Conservation (phyloP, 2,888 invertebrate species). For the Agrochola circellaris region DNA sequence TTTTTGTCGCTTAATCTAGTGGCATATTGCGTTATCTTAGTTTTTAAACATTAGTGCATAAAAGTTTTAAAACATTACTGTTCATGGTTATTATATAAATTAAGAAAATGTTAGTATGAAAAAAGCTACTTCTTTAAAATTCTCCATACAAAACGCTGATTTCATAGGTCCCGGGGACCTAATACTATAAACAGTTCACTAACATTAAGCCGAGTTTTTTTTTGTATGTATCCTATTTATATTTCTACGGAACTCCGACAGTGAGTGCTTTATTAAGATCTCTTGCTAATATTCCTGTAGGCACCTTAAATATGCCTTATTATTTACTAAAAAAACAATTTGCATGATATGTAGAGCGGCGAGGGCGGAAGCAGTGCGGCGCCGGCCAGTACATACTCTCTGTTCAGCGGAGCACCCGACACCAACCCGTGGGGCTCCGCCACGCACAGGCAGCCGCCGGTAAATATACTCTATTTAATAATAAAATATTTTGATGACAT, state of each 20-base stretch:
- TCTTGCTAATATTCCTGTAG: too few species aligned
- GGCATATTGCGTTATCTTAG: too few species aligned
- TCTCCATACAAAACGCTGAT: too few species aligned
- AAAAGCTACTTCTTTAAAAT: too few species aligned
- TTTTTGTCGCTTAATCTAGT: too few species aligned
- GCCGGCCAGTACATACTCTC: conserved; percentile 88
- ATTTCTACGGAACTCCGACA: background rate
- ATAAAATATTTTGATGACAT: background rate
- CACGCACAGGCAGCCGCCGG: conserved; percentile 75
- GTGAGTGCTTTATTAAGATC: too few species aligned
- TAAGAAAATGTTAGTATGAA: too few species aligned
- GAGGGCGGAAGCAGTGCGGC: conserved; percentile 47
- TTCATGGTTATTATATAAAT: too few species aligned
- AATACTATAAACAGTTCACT: background rate
- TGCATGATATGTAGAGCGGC: conserved; percentile 37
- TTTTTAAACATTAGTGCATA: too few species aligned
- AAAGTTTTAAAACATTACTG: too few species aligned
- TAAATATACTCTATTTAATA: conserved; percentile 40
- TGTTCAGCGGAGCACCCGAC: conserved; percentile 90
- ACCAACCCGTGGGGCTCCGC: conserved; percentile 73
- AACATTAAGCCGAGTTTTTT: background rate
- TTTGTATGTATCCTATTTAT: background rate
- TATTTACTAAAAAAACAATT: background rate
- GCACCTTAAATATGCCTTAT: background rate
- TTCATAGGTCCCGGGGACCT: too few species aligned